These are phyloP conservation scores for Nephrotoma guestfalica DNA, from an alignment of 2,888 invertebrate species.

Conservation along the genomic window DNA sequence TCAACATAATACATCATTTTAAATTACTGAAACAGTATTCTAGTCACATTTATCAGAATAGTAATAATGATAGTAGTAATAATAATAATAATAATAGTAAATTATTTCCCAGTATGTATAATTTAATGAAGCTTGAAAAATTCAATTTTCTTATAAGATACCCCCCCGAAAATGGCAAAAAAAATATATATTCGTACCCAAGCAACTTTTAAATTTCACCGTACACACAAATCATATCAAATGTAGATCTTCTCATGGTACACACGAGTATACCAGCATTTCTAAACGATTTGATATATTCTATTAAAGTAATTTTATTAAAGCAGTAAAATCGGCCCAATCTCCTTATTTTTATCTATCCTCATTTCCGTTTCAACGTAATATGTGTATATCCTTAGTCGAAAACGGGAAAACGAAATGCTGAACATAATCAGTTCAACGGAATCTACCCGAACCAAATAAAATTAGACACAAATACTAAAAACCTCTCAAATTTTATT, in stretches of 20 bases:
- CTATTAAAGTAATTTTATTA: neutral
- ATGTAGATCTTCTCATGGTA: neutral
- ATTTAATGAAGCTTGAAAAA: neutral
- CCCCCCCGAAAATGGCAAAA: neutral
- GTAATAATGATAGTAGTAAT: neutral
- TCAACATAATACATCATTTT: neutral
- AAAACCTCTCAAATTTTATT: neutral
- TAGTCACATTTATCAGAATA: neutral
- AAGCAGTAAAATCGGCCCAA: neutral
- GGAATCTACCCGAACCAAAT: neutral
- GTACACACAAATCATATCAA: neutral
- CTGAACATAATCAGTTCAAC: neutral
- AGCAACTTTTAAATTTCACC: neutral
- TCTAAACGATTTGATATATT: neutral
- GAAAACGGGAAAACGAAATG: neutral
- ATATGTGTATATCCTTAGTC: neutral
- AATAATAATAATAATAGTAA: neutral
- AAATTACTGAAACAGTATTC: neutral
- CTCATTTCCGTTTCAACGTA: neutral
- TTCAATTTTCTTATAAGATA: neutral
- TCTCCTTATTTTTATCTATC: neutral
- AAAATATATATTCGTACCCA: neutral
- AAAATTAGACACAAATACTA: neutral
- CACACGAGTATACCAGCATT: neutral
- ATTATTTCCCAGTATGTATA: neutral